Percentiles rank a stretch among this genome's conserved stretches.
phyloP scores from a whole-genome alignment of 2,888 invertebrate genomes.

The Latrodectus elegans region DNA sequence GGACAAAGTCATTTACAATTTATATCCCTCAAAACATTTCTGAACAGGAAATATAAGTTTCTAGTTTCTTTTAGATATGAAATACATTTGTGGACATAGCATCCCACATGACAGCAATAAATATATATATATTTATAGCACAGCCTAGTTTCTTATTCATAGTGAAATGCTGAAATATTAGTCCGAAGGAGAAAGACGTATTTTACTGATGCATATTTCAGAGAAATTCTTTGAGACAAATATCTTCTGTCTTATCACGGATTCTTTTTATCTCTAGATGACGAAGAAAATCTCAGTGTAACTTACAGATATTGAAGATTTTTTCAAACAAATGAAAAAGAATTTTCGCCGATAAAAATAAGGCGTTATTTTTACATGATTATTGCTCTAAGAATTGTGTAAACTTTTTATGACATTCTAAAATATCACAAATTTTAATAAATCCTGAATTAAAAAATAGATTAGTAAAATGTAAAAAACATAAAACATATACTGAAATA shows the following conservation, averaged over 20 bases:
- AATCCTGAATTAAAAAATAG: no score
- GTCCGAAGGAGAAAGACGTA: conserved; percentile 20
- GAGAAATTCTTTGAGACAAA: background rate
- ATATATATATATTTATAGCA: background rate
- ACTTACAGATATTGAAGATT: no score
- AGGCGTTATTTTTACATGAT: no score
- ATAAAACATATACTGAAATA: no score
- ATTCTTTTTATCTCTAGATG: no score
- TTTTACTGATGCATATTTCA: background rate
- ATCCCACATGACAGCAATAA: background rate
- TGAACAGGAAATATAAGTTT: background rate
- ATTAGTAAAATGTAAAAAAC: no score
- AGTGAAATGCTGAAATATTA: conserved; percentile 12
- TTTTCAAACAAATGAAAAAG: no score
- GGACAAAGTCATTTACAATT: background rate
- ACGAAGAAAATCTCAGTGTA: no score
- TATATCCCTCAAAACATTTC: background rate
- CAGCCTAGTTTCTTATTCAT: conserved; percentile 26
- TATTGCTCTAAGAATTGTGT: no score
- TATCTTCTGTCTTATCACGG: conserved; percentile 11
- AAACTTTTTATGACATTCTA: no score
- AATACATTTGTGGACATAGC: background rate
- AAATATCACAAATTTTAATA: no score
- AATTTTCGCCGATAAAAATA: no score
- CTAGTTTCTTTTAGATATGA: background rate